Base-by-base conservation (phyloP, 1,140 invertebrate species). In the Drosophila busckii region DNA sequence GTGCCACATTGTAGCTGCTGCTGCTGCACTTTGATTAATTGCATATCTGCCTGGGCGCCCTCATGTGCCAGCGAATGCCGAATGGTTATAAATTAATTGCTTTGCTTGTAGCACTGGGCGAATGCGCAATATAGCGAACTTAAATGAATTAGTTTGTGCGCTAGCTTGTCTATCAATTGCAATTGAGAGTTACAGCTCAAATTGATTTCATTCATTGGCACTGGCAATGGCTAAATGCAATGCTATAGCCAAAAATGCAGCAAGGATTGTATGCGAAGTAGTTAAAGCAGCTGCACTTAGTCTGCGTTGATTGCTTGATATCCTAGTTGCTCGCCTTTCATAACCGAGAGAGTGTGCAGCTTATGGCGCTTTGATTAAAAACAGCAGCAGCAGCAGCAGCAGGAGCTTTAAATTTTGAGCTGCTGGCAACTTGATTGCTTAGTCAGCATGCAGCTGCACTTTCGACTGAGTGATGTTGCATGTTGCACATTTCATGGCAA, bases 1-100 rank as follows among this genome's bases (percentile, higher is more conserved):
- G 46, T 34, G 37, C n/a, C n/a, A 22, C 8, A 31, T 29, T 67
- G 29, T 34, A 32, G 38, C 23, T 45, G 40, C n/a, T 70, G 52
- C 12, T 45, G 16, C 17, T 53, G 68, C 73, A 80, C 64, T 80
- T 80, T 73, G 63, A 82, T 82, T 82, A 82, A 80, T 80, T 80
- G 71, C 59, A 58, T 68, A 66, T 46, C 35, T 55, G 34, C 44
- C 40, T 32, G 19, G 46, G 26, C 19, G 26, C 37, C 50, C 66
- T 54, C 13, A 20, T 67, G n/a, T 71, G 46, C 25, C 26, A 25
- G 31, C 60, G 41, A 56, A 49, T 44, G 45, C 34, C 23, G 20
- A 35, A 38, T 59, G 56, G n/a, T n/a, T 56, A 80, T 78, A 80
- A 80, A 80, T 78, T 52, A 80, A 78, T 78, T 78, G 41, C 46